Conservation (phyloP, 2,113 vertebrate genomes). For the Laticauda laticaudata region DNA sequence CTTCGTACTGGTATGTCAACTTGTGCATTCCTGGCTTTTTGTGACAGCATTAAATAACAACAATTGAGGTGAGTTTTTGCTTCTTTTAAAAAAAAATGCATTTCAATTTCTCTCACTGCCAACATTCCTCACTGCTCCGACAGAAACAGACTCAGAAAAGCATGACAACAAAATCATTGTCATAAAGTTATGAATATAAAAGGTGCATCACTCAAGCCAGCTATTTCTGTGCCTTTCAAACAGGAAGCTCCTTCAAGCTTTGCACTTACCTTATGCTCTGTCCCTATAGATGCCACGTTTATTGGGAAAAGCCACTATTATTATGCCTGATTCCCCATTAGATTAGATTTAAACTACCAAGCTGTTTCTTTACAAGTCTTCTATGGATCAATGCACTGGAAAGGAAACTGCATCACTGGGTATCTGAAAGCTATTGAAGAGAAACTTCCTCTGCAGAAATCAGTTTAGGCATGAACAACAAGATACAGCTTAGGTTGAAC, state of each 20-base stretch:
- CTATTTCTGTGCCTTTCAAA: not conserved
- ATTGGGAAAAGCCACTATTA: not conserved
- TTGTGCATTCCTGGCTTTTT: not conserved
- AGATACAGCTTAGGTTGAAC: too few species aligned
- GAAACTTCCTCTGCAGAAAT: not conserved
- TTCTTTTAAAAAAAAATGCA: not conserved
- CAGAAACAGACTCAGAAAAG: not conserved
- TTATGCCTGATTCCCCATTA: slow-evolving; percentile 20
- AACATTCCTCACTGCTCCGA: not conserved
- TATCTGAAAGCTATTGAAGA: not conserved
- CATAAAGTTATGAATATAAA: slow-evolving; percentile 9
- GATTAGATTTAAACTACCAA: slow-evolving; percentile 21
- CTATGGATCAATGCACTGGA: not conserved
- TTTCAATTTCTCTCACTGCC: not conserved
- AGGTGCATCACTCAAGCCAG: not conserved
- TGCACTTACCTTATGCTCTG: slow-evolving; percentile 11
- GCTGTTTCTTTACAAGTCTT: not conserved
- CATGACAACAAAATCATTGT: slow-evolving; percentile 9
- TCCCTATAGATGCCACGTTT: not conserved
- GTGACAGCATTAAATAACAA: slow-evolving; percentile 16
- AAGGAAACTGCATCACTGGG: not conserved
- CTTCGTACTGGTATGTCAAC: not conserved
- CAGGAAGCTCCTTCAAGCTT: not conserved
- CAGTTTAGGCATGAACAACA: not conserved
- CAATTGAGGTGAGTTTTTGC: not conserved